Percentiles rank a stretch among this genome's conserved stretches.
Evolutionary conservation across 2,797 vertebrate species (phyloP).

Genomic region (Danio kyathit): DNA sequence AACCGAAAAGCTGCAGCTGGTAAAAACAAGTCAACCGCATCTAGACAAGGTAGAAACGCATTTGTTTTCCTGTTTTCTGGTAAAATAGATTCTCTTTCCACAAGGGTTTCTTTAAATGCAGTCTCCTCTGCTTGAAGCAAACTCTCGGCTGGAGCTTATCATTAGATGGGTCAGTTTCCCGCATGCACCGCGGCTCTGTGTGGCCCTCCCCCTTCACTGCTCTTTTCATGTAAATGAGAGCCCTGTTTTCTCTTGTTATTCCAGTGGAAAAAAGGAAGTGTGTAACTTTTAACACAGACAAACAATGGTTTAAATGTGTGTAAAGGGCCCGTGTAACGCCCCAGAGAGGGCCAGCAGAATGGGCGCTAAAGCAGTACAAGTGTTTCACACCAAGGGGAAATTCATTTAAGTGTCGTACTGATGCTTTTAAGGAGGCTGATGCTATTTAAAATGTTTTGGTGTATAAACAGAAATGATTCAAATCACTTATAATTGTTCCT

Average conservation of each 20-base stretch:
- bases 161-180: constrained; percentile 58
- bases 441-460: constrained; percentile 7
- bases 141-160: constrained; percentile 65
- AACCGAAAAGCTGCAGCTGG: constrained; percentile 59
- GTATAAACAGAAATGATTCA: not conserved
- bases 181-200: constrained; percentile 28
- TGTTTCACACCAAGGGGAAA: constrained; percentile 30
- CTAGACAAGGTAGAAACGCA: constrained; percentile 59
- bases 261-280: constrained; percentile 85
- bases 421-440: constrained; percentile 43
- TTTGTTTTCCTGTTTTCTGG: not conserved
- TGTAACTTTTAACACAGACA: constrained; percentile 81
- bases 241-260: constrained; percentile 86
- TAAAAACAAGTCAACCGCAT: constrained; percentile 59
- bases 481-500: not conserved
- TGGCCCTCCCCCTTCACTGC: constrained; percentile 64
- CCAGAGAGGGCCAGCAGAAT: constrained; percentile 70
- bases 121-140: constrained; percentile 59
- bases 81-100: not conserved
- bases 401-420: constrained; percentile 22
- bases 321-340: constrained; percentile 78
- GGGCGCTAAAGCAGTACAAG: constrained; percentile 54
- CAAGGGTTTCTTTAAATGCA: constrained; percentile 32
- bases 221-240: constrained; percentile 87
- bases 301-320: constrained; percentile 82